Evolutionary conservation across 92 coral and sea anemone species (phyloP), one percentile per base, ranked within the genome.

Genomic region (Palythoa grandis): DNA sequence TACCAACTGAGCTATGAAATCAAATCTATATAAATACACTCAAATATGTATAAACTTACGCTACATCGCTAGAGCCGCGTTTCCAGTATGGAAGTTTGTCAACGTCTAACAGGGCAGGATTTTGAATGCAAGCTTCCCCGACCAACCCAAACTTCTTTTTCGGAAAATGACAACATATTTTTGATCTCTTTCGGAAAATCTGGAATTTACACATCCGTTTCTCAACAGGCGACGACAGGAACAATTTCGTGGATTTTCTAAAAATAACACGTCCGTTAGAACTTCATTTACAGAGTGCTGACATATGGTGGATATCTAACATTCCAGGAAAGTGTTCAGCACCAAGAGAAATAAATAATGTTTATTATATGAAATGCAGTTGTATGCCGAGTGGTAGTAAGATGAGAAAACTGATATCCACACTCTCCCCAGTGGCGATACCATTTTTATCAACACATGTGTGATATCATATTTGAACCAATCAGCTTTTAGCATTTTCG

Each of bases 101-200:
- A 17, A 76, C 52, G 20, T 16, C 82, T 38, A 76, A 50, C 2
- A 40, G 43, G 47, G 66, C 82, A 52, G 82, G 82, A 52, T 56
- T 76, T 23, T 76, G 82, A 24, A 76, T 50, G 23, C 82, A 76
- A 3, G 82, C 19, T 4, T 76, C 82, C 19, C 82, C 82, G 15
- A 76, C 67, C 54, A 76, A 58, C 54, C 82, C 82, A 22, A 76
- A 13, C 16, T 25, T 53, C 22, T 76, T 76, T 63, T 76, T 52
- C 5, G 82, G 82, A 53, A 76, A 76, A 11, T 76, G 19, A 37
- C 82, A 53, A 37, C 52, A 52, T 22, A 76, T 76, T 19, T 52
- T 76, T 22, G 37, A 15, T 25, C 54, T 37, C 67, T 76, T 76
- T 52, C 82, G 82, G 9, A 66, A 76, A 52, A 76, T 76, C 65